A percentile compares a stretch with the other conserved stretches of the same genome.
phyloP scores from a whole-genome alignment of 1,140 invertebrate genomes.

The Prorops nasuta region DNA sequence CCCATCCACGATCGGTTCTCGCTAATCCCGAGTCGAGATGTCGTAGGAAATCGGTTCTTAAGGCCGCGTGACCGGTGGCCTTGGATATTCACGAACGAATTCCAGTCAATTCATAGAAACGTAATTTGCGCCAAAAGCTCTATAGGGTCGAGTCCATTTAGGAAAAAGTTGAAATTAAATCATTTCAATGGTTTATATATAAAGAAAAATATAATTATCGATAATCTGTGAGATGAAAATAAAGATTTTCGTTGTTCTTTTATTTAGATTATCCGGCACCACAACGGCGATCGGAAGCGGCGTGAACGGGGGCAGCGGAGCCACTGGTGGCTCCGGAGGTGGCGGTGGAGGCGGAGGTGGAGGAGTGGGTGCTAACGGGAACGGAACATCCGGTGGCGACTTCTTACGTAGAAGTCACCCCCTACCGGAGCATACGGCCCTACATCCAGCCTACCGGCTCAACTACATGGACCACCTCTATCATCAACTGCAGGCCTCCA shows the following conservation, averaged over 20 bases:
- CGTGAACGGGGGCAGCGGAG: slow-evolving; percentile 41
- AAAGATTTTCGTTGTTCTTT: slow-evolving; percentile 13
- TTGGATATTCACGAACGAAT: too few relatives aligned
- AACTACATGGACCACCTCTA: slow-evolving; percentile 59
- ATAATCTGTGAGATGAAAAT: background rate
- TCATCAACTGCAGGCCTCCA: slow-evolving; percentile 55
- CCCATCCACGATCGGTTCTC: too few relatives aligned
- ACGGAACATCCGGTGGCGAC: slow-evolving; percentile 49
- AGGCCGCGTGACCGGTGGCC: too few relatives aligned
- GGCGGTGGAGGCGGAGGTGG: slow-evolving; percentile 36
- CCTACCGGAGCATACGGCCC: slow-evolving; percentile 51
- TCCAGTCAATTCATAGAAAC: too few relatives aligned
- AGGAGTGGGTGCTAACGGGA: slow-evolving; percentile 37
- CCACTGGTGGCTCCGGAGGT: slow-evolving; percentile 28
- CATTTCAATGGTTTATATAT: too few relatives aligned
- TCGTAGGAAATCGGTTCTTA: too few relatives aligned
- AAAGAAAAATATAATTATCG: too few relatives aligned
- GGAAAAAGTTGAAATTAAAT: too few relatives aligned
- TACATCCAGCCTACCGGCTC: slow-evolving; percentile 54
- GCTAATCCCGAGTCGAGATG: too few relatives aligned
- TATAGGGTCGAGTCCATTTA: too few relatives aligned
- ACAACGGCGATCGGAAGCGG: slow-evolving; percentile 49
- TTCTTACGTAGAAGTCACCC: slow-evolving; percentile 54
- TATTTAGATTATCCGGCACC: slow-evolving; percentile 49
- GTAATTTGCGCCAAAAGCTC: too few relatives aligned